Conservation (phyloP, 2,797 vertebrate species). For the Odontamblyopus rebecca region DNA sequence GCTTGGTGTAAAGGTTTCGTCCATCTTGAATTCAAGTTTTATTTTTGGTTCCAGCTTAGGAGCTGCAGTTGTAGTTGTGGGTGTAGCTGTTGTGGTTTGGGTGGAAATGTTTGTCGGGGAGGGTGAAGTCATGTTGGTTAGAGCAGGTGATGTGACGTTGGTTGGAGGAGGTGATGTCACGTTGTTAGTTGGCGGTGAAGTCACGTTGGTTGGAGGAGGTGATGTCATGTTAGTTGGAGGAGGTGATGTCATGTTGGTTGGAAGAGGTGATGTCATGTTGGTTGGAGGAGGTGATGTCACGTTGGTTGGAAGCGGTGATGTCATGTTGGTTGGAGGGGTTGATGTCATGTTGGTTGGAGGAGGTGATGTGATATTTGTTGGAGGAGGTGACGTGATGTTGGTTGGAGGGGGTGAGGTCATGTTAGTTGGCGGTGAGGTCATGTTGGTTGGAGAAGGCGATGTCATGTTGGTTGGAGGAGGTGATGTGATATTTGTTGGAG, state of each 20-base stretch:
- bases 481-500: neutral
- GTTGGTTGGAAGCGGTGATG: neutral
- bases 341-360: neutral
- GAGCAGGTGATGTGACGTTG: neutral
- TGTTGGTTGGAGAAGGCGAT: neutral
- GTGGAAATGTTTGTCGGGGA: neutral
- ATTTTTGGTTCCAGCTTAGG: neutral
- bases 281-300: neutral
- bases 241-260: neutral
- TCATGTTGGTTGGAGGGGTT: neutral
- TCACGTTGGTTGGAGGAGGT: neutral
- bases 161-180: neutral
- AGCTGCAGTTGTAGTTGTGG: neutral
- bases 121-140: neutral
- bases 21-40: conserved; percentile 16
- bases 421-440: neutral
- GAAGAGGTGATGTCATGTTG: neutral
- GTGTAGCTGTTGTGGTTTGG: neutral
- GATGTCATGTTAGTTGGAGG: neutral
- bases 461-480: neutral
- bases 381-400: neutral
- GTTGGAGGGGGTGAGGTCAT: neutral
- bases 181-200: neutral
- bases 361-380: neutral
- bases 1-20: fast-evolving